Evolutionary conservation across 2,888 invertebrate species (phyloP), one percentile per base, ranked within the genome.

Genomic region (Xanthostigma xanthostigma): DNA sequence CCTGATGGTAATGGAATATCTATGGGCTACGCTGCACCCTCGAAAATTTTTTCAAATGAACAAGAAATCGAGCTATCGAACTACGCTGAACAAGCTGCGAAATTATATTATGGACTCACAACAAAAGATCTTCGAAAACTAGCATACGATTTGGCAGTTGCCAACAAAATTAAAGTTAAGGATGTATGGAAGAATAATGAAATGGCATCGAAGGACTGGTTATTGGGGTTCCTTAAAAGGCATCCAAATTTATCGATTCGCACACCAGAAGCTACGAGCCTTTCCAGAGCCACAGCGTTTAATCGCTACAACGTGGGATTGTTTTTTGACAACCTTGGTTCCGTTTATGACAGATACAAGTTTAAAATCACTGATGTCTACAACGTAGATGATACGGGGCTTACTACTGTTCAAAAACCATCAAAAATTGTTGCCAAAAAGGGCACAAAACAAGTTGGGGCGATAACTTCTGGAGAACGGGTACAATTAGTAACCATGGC

Each of bases 331-430:
- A 58, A 57, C 45, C 49, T 60, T 37, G 33, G 17, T 45, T 48
- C 37, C 42, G 57, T 56, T 33, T 45, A 52, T 51, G 56, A 52
- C 11, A 48, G 50, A 44, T 51, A 49, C 50, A 54, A 53, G 42
- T 53, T 55, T 54, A 33, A 39, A 36, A 49, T 53, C 12, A 27
- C 40, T 9, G 49, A 51, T 38, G 38, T 61, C n/a, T 62, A 50
- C 36, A 63, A 61, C 51, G 42, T 56, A 10, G 59, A 60, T 51
- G 58, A 62, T 50, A 60, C 56, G 14, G 58, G 57, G 1, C 44
- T 59, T 9, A 57, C 57, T 33, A 62, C 58, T 8, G 59, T 60
- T 4, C 56, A 58, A 35, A 55, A 55, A 39, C 56, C 59, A 8
- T 35, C 51, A 14, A 58, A 56, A 49, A 53, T 61, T n/a, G 42